Conservation (phyloP, 2,113 vertebrate species). For the Xiphophorus maculatus region DNA sequence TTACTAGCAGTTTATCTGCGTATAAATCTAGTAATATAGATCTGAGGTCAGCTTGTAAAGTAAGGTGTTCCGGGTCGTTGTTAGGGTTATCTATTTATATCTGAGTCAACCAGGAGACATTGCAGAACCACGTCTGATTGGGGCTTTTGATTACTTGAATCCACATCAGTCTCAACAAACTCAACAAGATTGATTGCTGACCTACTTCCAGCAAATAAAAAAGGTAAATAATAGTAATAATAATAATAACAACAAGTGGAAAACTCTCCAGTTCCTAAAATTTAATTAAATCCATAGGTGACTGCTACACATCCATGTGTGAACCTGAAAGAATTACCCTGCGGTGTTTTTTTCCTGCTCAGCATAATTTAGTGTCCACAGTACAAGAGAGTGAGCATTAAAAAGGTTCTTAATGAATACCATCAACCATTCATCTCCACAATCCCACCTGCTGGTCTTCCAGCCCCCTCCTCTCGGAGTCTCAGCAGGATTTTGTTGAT, state of each 20-base stretch:
- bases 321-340: neutral
- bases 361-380: slow-evolving; percentile 6
- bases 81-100: neutral
- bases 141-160: neutral
- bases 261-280: neutral
- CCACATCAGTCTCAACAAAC: neutral
- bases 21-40: no score
- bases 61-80: no score
- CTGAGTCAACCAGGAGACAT: no score
- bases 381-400: slow-evolving; percentile 12
- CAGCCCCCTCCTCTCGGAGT: slow-evolving; percentile 4
- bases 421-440: slow-evolving; percentile 51
- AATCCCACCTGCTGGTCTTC: slow-evolving; percentile 8
- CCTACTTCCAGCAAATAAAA: neutral
- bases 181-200: neutral
- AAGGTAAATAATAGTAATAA: no score
- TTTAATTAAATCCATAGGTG: neutral
- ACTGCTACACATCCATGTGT: neutral
- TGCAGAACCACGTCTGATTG: neutral
- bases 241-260: no score
- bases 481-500: slow-evolving; percentile 69
- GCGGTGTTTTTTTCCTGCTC: neutral
- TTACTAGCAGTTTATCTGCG: no score
- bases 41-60: no score
- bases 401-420: slow-evolving; percentile 60